Percentiles rank a stretch among this genome's conserved stretches.
phyloP scores from a whole-genome alignment of 37 sponge, comb jelly and placozoan genomes.

The Halichondria panicea region DNA sequence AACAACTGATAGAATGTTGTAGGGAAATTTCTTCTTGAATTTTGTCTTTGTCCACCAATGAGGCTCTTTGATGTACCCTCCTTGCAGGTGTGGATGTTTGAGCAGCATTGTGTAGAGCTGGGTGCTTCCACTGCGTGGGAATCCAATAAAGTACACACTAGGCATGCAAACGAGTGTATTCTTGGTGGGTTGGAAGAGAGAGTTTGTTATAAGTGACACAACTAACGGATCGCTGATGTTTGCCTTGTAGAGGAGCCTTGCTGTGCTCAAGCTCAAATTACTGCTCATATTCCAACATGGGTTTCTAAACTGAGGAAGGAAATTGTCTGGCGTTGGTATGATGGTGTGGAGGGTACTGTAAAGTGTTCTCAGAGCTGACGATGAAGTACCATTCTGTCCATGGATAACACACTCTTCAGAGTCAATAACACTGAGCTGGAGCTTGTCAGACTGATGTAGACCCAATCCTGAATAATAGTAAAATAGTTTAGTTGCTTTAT shows the following conservation, averaged over 20 bases:
- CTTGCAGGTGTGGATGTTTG: slow-evolving; percentile 20
- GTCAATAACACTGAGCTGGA: no score
- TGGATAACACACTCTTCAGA: no score
- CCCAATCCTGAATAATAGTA: no score
- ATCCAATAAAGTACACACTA: slow-evolving; percentile 58
- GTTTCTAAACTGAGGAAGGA: slow-evolving; percentile 4
- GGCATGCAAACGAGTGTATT: slow-evolving; percentile 54
- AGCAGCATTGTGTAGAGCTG: slow-evolving; percentile 54
- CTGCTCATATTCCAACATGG: slow-evolving; percentile 51
- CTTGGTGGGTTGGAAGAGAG: no score
- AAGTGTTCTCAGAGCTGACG: not conserved
- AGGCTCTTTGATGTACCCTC: slow-evolving; percentile 52
- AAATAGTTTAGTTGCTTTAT: no score
- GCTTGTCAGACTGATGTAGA: no score
- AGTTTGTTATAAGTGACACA: no score
- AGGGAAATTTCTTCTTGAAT: slow-evolving; percentile 27
- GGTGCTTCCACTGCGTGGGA: slow-evolving; percentile 65
- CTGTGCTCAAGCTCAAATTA: not conserved
- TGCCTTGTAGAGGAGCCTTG: no score
- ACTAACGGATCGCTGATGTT: no score
- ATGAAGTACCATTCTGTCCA: no score
- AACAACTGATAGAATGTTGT: slow-evolving; percentile 14
- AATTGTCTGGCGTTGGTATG: slow-evolving; percentile 20
- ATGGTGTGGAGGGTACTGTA: slow-evolving; percentile 6
- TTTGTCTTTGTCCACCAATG: slow-evolving; percentile 48